phyloP scores from a whole-genome alignment of 1,140 invertebrate species.

The Ceratina japonica region DNA sequence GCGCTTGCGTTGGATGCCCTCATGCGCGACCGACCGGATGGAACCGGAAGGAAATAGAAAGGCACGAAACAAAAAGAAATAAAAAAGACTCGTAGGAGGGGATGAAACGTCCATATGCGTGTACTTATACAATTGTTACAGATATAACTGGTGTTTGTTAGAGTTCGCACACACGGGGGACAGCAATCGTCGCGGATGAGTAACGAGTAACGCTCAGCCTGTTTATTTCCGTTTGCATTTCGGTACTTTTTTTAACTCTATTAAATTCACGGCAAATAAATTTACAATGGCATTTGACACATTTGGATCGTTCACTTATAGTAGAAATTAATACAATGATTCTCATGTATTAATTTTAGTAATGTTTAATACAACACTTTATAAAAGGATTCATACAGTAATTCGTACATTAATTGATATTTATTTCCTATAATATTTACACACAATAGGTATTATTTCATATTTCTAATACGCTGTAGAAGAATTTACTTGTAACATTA shows the following conservation, averaged over 20 bases:
- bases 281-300: not conserved
- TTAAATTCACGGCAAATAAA: not conserved
- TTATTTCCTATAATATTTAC: too few species aligned
- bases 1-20: constrained; percentile 64
- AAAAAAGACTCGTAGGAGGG: constrained; percentile 47
- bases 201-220: constrained; percentile 4
- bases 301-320: too few species aligned
- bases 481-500: not conserved
- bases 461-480: not conserved
- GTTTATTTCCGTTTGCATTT: not conserved
- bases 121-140: constrained; percentile 29
- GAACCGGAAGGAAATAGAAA: constrained; percentile 78
- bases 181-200: not conserved
- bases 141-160: constrained; percentile 18
- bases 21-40: constrained; percentile 72
- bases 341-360: too few species aligned
- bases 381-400: too few species aligned
- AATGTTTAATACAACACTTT: too few species aligned
- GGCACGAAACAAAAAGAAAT: constrained; percentile 65
- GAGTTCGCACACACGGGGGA: constrained; percentile 23
- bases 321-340: too few species aligned
- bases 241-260: not conserved
- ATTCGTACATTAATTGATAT: too few species aligned
- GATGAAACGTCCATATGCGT: constrained; percentile 55
- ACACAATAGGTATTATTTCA: not conserved